Evolutionary conservation across 2,888 invertebrate species (phyloP).

Genomic region (Lepeophtheirus nordmannii): DNA sequence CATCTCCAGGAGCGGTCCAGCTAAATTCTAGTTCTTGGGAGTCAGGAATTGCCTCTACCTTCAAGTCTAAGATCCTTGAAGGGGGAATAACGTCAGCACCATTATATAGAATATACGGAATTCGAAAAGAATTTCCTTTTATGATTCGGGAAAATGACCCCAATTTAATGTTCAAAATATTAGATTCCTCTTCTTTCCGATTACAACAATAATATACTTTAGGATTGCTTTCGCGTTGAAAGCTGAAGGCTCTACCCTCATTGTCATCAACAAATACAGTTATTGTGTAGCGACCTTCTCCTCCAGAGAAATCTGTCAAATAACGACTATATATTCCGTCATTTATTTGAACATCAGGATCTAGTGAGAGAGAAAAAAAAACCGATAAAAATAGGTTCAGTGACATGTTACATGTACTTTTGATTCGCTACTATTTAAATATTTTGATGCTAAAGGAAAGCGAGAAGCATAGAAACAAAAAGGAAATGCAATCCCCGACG

Average conservation of each 20-base stretch:
- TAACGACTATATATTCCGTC: slow-evolving; percentile 20
- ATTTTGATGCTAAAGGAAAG: too few relatives aligned
- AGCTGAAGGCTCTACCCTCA: slow-evolving; percentile 8
- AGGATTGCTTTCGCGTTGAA: not conserved
- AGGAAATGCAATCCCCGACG: too few relatives aligned
- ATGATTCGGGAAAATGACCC: slow-evolving; percentile 12
- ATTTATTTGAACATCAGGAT: slow-evolving; percentile 16
- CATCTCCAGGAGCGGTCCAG: slow-evolving; percentile 22
- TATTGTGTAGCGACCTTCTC: slow-evolving; percentile 17
- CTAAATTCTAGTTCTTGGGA: slow-evolving; percentile 14
- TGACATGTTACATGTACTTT: too few relatives aligned
- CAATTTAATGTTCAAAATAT: slow-evolving; percentile 8
- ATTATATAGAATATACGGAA: not conserved
- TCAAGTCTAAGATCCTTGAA: slow-evolving; percentile 17
- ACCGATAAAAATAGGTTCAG: too few relatives aligned
- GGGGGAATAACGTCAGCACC: slow-evolving; percentile 15
- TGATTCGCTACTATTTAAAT: too few relatives aligned
- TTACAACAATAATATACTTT: not conserved
- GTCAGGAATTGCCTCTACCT: not conserved
- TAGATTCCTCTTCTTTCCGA: slow-evolving; percentile 3
- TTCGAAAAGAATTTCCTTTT: slow-evolving; percentile 8
- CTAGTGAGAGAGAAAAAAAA: not conserved
- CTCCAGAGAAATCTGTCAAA: slow-evolving; percentile 10
- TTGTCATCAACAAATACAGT: slow-evolving; percentile 11
- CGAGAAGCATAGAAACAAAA: too few relatives aligned